Evolutionary conservation across 2,888 invertebrate genomes (phyloP), one percentile per base, ranked within the genome.

Genomic region (Poecilus cupreus): DNA sequence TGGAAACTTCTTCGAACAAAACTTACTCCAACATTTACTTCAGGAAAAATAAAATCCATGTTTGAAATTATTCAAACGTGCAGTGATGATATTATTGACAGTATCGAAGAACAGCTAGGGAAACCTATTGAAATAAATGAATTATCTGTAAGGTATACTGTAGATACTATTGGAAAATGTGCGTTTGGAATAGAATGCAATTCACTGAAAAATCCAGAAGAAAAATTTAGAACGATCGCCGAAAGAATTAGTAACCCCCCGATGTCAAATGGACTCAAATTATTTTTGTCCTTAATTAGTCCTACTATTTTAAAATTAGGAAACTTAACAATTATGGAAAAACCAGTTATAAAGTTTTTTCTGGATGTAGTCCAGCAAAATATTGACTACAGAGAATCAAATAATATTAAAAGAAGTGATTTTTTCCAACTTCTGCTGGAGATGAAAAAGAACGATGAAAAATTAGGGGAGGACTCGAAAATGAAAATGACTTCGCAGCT

Each of bases 171-270:
- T n/a, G 81, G 81, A 39, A 43, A 20, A 26, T 64, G 60, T 46
- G 81, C 60, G 11, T 81, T 81, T 64, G 81, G 81, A 46, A 60
- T 81, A 24, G 81, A 81, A 43, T 64, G 81, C 24, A 81, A 75
- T 49, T 74, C 46, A 3, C 37, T 81, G 18, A 39, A 74, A 24
- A 46, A 81, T 81, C 81, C 75, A 18, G 13, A 81, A 22, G 75
- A 74, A 18, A 37, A 57, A 16, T 81, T 81, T 11, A 81, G 32
- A 64, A 5, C 18, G 18, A 60, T 81, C 18, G 81, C 81, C 32
- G 20, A 64, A 11, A 16, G 32, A 18, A 20, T 75, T 49, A 64
- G 18, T 32, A 49, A 46, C 18, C 81, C 81, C 8, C 81, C 81
- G 2, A 10, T 46, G n/a, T 11, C 11, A 18, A 81, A 64, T 22